Base-by-base conservation (phyloP, 2,113 vertebrate genomes). In the Chelonoidis abingdonii region DNA sequence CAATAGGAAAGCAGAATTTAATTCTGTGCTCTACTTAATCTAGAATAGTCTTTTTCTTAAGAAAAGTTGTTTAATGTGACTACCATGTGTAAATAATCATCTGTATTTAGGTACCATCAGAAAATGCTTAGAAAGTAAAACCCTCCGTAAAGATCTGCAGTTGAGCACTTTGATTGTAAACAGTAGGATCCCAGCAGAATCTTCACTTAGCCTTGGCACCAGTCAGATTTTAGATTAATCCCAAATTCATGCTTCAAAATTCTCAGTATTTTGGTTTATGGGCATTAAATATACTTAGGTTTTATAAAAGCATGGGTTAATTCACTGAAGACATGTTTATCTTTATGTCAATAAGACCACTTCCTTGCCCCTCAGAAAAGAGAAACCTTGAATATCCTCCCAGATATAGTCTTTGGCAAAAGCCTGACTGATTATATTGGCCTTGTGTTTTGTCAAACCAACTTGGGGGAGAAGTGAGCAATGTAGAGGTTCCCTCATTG, bases 91-190 rank as follows among this genome's bases (percentile, higher is more conserved):
- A 93, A 97, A 94, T 35, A 91, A 86, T 96, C 93, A 92, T 79
- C 91, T 83, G n/a, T 81, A 89, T 78, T 78, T 25, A 44, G 41
- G 21, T 76, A 44, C 24, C 22, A 44, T 12, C 19, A 41, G 41
- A 91, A 93, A 97, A 87, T 8, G 65, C 25, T 85, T 5, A 47
- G 85, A 53, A 21, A 86, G 41, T 85, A 75, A 95, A 97, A 89
- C 89, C 65, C 75, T 95, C 53, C 57, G 95, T 91, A 94, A 65
- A 80, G 93, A 90, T 96, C 92, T 95, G 94, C 92, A 97, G 96
- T 96, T 95, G 95, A 97, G 94, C 95, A 94, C 96, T 97, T 97
- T 97, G 96, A 96, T 97, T 94, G 95, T 91, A 84, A 97, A 94
- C 97, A 96, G 93, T 95, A 84, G 94, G 96, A 97, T 79, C 47